Conservation (phyloP, 2,113 vertebrate species). For the Microcebus griseorufus region DNA sequence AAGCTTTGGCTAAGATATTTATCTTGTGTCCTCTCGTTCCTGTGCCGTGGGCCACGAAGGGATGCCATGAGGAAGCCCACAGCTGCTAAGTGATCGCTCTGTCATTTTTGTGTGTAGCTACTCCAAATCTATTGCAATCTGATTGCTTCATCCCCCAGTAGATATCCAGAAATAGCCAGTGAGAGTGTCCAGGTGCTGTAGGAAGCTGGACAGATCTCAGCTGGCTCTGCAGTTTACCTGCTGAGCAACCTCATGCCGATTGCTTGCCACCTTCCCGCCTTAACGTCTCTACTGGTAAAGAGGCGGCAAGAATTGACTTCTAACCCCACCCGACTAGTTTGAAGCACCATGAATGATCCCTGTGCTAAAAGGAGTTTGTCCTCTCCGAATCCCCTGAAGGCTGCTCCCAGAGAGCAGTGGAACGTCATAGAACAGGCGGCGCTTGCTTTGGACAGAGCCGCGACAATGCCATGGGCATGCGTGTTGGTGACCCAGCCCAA, state of each 20-base stretch:
- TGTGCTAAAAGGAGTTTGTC: conserved; percentile 27
- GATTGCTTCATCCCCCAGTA: neutral
- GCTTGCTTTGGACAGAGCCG: neutral
- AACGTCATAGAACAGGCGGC: neutral
- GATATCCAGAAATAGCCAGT: neutral
- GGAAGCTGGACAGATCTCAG: neutral
- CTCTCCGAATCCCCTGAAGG: neutral
- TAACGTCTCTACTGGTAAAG: neutral
- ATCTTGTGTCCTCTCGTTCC: neutral
- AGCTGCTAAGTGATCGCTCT: neutral
- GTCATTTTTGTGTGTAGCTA: neutral
- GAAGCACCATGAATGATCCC: neutral
- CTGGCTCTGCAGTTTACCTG: neutral
- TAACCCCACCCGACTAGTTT: neutral
- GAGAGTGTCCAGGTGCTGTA: neutral
- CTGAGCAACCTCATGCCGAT: rapidly evolving
- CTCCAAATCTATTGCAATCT: neutral
- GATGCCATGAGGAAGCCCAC: neutral
- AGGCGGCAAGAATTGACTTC: neutral
- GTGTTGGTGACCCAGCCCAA: neutral
- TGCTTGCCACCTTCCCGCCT: neutral
- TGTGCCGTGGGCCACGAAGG: neutral
- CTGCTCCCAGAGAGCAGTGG: neutral
- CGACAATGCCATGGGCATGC: neutral
- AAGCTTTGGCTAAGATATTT: neutral